Conservation (phyloP, 1,140 invertebrate genomes). For the Hyles vespertilio region DNA sequence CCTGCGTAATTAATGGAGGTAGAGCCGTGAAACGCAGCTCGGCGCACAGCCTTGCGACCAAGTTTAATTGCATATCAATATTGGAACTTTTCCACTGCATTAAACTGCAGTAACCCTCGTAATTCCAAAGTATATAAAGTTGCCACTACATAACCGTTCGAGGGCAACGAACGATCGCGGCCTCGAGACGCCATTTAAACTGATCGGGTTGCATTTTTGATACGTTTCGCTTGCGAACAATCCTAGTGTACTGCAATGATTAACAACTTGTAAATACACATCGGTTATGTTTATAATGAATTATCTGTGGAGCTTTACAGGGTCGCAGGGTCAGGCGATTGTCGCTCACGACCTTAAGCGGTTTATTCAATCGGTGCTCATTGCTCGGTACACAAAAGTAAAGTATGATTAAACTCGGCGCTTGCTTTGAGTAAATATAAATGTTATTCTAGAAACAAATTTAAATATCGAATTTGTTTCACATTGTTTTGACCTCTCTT, state of each 20-base stretch:
- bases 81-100: slow-evolving; percentile 25
- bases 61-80: slow-evolving; percentile 11
- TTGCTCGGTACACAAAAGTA: too few species aligned
- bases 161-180: slow-evolving; percentile 43
- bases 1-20: slow-evolving; percentile 7
- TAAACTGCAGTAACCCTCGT: slow-evolving; percentile 33
- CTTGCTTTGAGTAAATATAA: too few species aligned
- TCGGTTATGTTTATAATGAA: neutral
- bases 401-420: too few species aligned
- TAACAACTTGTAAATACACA: neutral
- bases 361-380: slow-evolving; percentile 2
- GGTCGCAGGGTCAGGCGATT: slow-evolving; percentile 8
- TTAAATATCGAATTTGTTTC: slow-evolving; percentile 6
- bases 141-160: slow-evolving; percentile 24
- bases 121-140: slow-evolving; percentile 24
- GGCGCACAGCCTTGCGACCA: slow-evolving; percentile 7
- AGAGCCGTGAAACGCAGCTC: slow-evolving; percentile 1
- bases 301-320: neutral
- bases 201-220: slow-evolving; percentile 40
- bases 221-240: slow-evolving; percentile 18
- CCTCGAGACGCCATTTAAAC: slow-evolving; percentile 39
- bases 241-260: slow-evolving; percentile 13
- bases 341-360: slow-evolving; percentile 7
- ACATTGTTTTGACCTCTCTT: slow-evolving; percentile 6
- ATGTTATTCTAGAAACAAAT: too few species aligned